Base-by-base conservation (phyloP, 2,797 vertebrate genomes). In the Esox masquinongy region DNA sequence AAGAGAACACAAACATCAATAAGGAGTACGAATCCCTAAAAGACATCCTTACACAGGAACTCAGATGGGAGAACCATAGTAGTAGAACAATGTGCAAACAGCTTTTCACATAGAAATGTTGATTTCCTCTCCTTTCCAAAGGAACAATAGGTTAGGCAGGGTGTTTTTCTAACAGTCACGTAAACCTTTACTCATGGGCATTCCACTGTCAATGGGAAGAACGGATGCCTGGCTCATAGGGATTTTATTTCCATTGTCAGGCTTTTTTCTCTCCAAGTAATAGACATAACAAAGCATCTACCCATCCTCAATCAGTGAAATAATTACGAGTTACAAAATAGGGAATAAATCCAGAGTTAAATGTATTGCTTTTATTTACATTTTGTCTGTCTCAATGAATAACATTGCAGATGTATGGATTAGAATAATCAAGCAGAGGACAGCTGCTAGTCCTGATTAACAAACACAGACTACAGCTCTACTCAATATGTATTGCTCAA, bases 341-440 rank as follows among this genome's bases (percentile, higher is more conserved):
- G 43, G 26, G 24, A 49, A 66, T 26, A 0, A 73, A 78, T 73
- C 39, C 9, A 34, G 1, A 6, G 14, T 26, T 39, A 26, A 47
- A 49, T 51, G n/a, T 1, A 0, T 15, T 11, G 71, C 36, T 73
- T 75, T 64, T 39, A 68, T 50, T 56, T 51, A 8, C n/a, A 12
- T 14, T 49, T 24, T 72, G 0, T 24, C 26, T 67, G 74, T 4
- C 78, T 3, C 34, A 17, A 1, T 69, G 22, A 6, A 14, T 4
- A 47, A 0, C 34, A 31, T n/a, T 22, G 7, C 17, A 70, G 73
- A 5, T 39, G 1, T 39, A 19, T 5, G 59, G 50, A 70, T 69
- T 51, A 3, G 29, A 19, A 72, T 19, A 72, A 64, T 77, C 0
- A 3, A 69, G 36, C 59, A 43, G 79, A 50, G 73, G 59, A 79